Evolutionary conservation across 2,113 vertebrate species (phyloP).

Genomic region (Gobio gobio): DNA sequence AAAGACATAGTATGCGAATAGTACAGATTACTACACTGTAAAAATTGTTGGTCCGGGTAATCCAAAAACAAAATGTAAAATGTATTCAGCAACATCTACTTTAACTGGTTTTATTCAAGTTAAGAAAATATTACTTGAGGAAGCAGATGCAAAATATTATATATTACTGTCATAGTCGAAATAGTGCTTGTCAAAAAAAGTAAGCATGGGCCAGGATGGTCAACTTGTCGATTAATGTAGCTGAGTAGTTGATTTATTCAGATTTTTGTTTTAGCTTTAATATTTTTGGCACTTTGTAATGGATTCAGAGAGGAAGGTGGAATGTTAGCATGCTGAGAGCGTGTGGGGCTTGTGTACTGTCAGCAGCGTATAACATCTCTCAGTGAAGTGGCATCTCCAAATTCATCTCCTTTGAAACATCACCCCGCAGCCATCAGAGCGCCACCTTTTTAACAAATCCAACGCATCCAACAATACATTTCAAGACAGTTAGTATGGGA

Average conservation of each 20-base stretch:
- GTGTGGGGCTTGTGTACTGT: not conserved
- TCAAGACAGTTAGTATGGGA: not conserved
- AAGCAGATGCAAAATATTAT: not conserved
- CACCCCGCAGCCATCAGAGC: constrained; percentile 8
- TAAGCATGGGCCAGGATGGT: not conserved
- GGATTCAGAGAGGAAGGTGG: not conserved
- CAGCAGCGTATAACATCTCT: not conserved
- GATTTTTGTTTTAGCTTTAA: not conserved
- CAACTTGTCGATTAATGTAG: not conserved
- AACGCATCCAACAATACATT: not conserved
- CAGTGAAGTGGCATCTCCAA: not conserved
- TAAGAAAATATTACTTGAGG: not conserved
- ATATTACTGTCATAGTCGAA: not conserved
- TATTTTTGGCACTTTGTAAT: constrained; percentile 12
- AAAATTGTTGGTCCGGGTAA: no score
- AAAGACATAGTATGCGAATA: no score
- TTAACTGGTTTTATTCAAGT: no score
- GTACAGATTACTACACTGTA: no score
- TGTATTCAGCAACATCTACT: no score
- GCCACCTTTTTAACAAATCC: not conserved
- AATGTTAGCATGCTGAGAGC: not conserved
- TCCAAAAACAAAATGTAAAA: no score
- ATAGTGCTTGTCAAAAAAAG: not conserved
- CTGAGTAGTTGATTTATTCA: not conserved
- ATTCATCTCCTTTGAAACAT: not conserved